Evolutionary conservation across 2,888 invertebrate genomes (phyloP).

Genomic region (Diplolepis rosae): DNA sequence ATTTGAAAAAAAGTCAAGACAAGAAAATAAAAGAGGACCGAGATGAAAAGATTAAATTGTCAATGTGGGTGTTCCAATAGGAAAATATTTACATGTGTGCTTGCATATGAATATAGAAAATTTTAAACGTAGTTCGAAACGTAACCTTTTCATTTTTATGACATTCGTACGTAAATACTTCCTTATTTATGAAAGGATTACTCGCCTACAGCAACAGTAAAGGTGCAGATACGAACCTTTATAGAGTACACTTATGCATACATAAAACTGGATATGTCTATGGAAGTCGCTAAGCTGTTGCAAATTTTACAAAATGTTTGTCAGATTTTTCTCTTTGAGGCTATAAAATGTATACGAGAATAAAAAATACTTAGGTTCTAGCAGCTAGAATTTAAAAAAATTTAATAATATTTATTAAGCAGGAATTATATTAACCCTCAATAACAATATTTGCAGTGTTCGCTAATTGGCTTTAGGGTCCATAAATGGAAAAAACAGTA

Average conservation of each 20-base stretch:
- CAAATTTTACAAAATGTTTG: constrained; percentile 19
- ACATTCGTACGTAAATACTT: constrained; percentile 48
- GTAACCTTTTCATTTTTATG: constrained; percentile 47
- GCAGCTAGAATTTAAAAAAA: neutral
- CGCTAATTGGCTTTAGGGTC: too few species aligned
- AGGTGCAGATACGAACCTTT: constrained; percentile 22
- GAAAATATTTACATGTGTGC: neutral
- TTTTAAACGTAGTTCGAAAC: constrained; percentile 43
- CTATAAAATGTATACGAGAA: neutral
- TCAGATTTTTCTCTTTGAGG: neutral
- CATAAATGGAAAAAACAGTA: too few species aligned
- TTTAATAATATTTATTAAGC: neutral
- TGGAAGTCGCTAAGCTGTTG: constrained; percentile 23
- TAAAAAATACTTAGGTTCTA: neutral
- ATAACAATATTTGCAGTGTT: too few species aligned
- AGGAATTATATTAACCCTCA: too few species aligned
- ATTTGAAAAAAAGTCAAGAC: too few species aligned
- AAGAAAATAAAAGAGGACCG: constrained; percentile 16
- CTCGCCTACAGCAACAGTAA: constrained; percentile 31
- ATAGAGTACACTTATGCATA: neutral
- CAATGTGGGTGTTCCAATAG: neutral
- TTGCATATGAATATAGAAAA: neutral
- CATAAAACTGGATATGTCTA: constrained; percentile 31
- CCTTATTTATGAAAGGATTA: constrained; percentile 57
- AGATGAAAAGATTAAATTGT: constrained; percentile 1